phyloP scores from a whole-genome alignment of 30 jellyfish, hydroid and myxozoan genomes.

The Aurelia coerulea region DNA sequence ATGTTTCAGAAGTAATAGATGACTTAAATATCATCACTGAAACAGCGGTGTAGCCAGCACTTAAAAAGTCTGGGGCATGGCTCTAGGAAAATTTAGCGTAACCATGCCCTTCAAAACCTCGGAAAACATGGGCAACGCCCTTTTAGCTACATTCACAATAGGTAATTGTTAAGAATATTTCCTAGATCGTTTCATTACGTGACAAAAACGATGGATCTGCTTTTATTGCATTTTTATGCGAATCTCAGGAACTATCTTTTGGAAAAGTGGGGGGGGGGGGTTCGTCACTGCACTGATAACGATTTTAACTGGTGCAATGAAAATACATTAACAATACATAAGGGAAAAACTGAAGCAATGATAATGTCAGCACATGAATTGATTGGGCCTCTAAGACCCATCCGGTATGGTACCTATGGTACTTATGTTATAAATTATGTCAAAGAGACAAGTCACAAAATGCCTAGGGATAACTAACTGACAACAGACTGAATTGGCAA shows the following conservation, averaged over 20 bases:
- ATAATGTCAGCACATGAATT: slow-evolving; percentile 10
- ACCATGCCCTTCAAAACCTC: too few relatives aligned
- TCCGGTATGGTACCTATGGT: background rate
- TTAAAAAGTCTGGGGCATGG: too few relatives aligned
- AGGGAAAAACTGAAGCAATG: slow-evolving; percentile 37
- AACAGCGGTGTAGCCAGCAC: too few relatives aligned
- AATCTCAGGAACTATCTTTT: too few relatives aligned
- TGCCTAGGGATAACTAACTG: slow-evolving; percentile 43
- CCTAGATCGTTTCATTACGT: too few relatives aligned
- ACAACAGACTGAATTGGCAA: slow-evolving; percentile 41
- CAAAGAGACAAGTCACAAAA: slow-evolving; percentile 17
- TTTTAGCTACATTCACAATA: too few relatives aligned
- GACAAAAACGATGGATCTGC: too few relatives aligned
- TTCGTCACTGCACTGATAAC: background rate
- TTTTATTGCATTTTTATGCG: too few relatives aligned
- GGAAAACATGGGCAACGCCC: too few relatives aligned
- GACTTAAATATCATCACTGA: slow-evolving; percentile 7
- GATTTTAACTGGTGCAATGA: slow-evolving; percentile 9
- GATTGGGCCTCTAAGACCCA: slow-evolving; percentile 44
- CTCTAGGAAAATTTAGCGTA: too few relatives aligned
- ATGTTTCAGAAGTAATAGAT: slow-evolving; percentile 5
- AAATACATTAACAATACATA: slow-evolving; percentile 26
- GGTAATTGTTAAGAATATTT: too few relatives aligned
- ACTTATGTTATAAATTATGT: slow-evolving; percentile 2
- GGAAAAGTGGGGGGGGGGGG: too few relatives aligned